Base-by-base conservation (phyloP, 1,140 invertebrate species). In the Akabosia matsudoensis region DNA sequence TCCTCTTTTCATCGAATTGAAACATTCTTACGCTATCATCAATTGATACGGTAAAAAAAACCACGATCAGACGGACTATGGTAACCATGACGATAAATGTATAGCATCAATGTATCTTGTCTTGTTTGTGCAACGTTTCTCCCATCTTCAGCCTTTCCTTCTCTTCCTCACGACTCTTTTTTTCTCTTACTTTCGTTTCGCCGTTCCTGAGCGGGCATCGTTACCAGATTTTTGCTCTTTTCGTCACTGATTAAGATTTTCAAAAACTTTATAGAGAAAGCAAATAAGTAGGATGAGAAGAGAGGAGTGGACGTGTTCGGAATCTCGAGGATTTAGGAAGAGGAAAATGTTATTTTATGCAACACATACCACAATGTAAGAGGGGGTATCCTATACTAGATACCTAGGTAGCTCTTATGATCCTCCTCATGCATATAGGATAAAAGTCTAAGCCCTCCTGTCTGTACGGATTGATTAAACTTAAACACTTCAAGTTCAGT, bases 221-320 rank as follows among this genome's bases (percentile, higher is more conserved):
- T 24, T 16, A 16, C 54, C 24, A n/a, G 54, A 56, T 56, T 56
- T 56, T 22, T 56, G 54, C 54, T 56, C 54, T 56, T 67, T 67
- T 67, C 22, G 26, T n/a, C 61, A 67, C 28, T 67, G 61, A 67
- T 67, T 67, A 67, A 67, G 61, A 67, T 31, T 67, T 67, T 67
- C 61, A 31, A 28, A 67, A 30, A 31, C 61, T 67, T 61, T 31
- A 67, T 67, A 24, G 61, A 67, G n/a, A 67, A 30, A 67, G 24
- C 10, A 30, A 30, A 67, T 30, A 67, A 1, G 13, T 7, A 67
- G 61, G 31, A 30, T 24, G 31, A n/a, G 26, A 67, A 24, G 24
- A 7, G 28, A 67, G n/a, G 7, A 67, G 28, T 30, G 31, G 61
- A 67, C 61, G 61, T 67, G 61, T 30, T 30, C 31, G 28, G 61